Evolutionary conservation across 2,888 invertebrate genomes (phyloP), one percentile per base, ranked within the genome.

Genomic region (Leptinotarsa peninsularis): DNA sequence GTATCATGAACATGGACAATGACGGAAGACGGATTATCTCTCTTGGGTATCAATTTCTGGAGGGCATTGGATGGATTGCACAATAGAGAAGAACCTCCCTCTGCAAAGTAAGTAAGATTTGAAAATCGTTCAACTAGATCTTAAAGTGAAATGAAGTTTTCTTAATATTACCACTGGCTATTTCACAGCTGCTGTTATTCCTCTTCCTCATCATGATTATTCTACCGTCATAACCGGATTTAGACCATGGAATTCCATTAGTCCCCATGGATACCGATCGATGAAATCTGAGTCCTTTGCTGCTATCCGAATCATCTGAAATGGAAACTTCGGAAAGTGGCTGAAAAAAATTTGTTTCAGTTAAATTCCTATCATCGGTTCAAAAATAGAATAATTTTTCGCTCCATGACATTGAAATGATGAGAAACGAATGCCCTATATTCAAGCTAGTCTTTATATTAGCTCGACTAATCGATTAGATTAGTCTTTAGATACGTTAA

Each of bases 1-100:
- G 84, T 82, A 75, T 89, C 88, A 75, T 43, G 43, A 43, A 85
- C 87, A 69, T 78, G 80, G 4, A 74, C 78, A 17, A 87, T 86
- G 1, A 89, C 88, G 17, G 90, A 90, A 1, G 90, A 90, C 0
- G 91, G 90, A 74, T 90, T 89, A 80, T 92, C 91, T 86, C 92
- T 90, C 72, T 91, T 91, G 21, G 92, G 94, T 60, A 95, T 94
- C 81, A 97, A 89, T 81, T 94, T 94, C 76, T 95, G 94, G 54
- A 98, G 91, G 33, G 96, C 95, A 27, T 94, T 93, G 60, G 98
- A 98, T 2, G 98, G 98, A 87, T 97, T 95, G 75, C 96, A 95
- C 0, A 98, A 90, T 10, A 98, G 89, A 0, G 95, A 95, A 18
- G 94, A 94, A 5, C 94, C 95, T 15, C 91, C 93, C 81, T 94